Percentiles rank a stretch among this genome's conserved stretches.
These are phyloP conservation scores for Calyptomena viridis DNA, from an alignment of 2,113 vertebrate species.

Conservation along the genomic window DNA sequence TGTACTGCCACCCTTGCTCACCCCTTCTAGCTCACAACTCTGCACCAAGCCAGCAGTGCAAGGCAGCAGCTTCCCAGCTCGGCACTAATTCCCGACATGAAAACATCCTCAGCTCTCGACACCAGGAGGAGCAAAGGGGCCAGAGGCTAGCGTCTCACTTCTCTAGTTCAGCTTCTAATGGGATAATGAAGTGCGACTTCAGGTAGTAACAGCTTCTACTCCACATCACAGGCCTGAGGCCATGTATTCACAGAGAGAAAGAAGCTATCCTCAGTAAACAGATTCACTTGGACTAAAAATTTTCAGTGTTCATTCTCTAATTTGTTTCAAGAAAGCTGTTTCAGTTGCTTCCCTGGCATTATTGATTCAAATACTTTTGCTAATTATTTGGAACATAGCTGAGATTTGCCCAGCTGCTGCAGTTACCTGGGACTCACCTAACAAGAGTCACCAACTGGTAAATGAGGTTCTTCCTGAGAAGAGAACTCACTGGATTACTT, in stretches of 20 bases:
- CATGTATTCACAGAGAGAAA: neutral
- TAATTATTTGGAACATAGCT: neutral
- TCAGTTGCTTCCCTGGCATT: neutral
- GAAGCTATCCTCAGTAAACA: neutral
- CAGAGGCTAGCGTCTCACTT: neutral
- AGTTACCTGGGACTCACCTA: neutral
- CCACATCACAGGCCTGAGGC: neutral
- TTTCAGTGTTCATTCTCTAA: neutral
- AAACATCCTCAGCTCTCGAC: accelerated
- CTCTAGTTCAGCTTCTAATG: neutral
- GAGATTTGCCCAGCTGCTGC: neutral
- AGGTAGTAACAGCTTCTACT: conserved; percentile 1
- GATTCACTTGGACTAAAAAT: neutral
- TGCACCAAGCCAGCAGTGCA: neutral
- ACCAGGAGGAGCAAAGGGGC: neutral
- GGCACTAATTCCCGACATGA: accelerated
- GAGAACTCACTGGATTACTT: neutral
- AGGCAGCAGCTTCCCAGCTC: neutral
- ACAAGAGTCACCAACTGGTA: neutral
- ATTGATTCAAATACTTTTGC: neutral
- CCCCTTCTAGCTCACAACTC: neutral
- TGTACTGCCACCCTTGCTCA: accelerated
- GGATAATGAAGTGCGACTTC: neutral
- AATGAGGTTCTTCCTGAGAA: neutral
- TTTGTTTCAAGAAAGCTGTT: neutral